Conservation (phyloP, 2,113 vertebrate genomes). For the Boleophthalmus pectinirostris region DNA sequence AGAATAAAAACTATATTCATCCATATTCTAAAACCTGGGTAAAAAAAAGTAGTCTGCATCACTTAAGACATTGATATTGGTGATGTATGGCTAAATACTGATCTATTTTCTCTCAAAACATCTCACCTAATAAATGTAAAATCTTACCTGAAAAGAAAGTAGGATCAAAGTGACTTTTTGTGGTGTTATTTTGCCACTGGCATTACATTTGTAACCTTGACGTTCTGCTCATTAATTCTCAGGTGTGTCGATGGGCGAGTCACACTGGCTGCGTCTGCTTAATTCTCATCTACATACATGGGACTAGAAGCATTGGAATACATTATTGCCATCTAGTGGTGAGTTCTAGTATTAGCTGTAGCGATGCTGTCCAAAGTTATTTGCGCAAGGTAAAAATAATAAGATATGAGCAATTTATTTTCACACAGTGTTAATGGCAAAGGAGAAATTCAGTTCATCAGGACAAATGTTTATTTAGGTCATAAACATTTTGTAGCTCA, state of each 20-base stretch:
- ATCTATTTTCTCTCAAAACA: neutral
- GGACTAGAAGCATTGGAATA: neutral
- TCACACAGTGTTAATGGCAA: neutral
- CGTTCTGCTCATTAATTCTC: neutral
- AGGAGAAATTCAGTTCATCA: too few relatives aligned
- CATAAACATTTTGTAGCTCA: too few relatives aligned
- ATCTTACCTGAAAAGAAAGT: conserved; percentile 32
- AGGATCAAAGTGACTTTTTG: neutral
- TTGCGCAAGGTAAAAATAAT: neutral
- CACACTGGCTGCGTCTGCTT: neutral
- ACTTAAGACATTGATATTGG: neutral
- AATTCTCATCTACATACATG: neutral
- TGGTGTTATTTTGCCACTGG: neutral
- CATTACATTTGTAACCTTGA: neutral
- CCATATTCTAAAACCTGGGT: neutral
- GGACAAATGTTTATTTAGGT: too few relatives aligned
- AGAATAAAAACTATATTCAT: neutral
- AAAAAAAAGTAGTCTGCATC: neutral
- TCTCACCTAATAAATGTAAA: neutral
- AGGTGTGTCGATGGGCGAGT: neutral
- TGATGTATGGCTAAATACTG: neutral
- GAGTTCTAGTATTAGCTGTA: neutral
- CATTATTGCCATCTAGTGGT: neutral
- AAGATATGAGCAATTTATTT: neutral
- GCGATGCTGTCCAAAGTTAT: neutral